Percentiles rank a stretch among this genome's conserved stretches.
phyloP scores from a whole-genome alignment of 1,140 invertebrate genomes.

The Drosophila tropicalis region DNA sequence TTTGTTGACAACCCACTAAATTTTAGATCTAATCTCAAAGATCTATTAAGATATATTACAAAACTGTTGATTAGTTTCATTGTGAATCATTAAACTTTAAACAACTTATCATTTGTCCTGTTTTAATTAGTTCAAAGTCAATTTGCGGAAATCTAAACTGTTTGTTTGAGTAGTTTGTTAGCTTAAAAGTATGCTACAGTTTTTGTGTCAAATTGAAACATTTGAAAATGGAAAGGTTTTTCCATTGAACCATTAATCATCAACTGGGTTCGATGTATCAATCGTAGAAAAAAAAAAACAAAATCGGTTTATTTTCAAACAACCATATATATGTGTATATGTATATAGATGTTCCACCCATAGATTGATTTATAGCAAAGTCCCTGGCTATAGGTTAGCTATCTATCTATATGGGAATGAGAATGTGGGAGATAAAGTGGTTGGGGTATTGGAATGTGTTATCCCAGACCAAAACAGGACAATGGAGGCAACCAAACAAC shows the following conservation, averaged over 20 bases:
- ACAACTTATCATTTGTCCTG: neutral
- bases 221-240: conserved; percentile 1
- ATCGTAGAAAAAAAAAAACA: neutral
- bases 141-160: neutral
- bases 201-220: neutral
- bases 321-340: neutral
- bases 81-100: no score
- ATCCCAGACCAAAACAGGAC: conserved; percentile 26
- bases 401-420: neutral
- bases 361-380: conserved; percentile 5
- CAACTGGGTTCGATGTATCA: neutral
- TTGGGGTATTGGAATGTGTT: conserved; percentile 9
- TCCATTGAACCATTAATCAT: conserved; percentile 10
- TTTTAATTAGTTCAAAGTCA: neutral
- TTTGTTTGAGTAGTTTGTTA: no score
- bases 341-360: neutral
- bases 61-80: no score
- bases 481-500: conserved; percentile 45
- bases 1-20: no score
- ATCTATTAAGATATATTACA: no score
- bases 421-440: neutral
- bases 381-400: neutral
- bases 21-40: no score
- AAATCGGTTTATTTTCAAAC: conserved; percentile 8
- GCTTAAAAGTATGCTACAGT: neutral